phyloP scores from a whole-genome alignment of 2,113 vertebrate genomes.

The Baryphthengus martii region DNA sequence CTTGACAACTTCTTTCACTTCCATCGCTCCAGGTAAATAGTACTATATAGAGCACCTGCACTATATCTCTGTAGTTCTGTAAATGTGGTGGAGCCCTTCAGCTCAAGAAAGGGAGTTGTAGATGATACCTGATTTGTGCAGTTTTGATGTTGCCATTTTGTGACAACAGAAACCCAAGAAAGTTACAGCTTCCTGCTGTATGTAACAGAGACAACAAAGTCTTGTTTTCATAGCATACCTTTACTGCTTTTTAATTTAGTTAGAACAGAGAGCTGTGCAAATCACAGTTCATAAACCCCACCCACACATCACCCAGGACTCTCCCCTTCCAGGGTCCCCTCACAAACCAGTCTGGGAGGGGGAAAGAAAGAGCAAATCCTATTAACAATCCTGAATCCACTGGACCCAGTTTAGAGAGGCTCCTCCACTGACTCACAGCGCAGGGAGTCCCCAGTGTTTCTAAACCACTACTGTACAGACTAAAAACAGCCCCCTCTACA shows the following conservation, averaged over 20 bases:
- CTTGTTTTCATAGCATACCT: background rate
- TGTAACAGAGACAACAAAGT: background rate
- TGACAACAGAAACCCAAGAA: background rate
- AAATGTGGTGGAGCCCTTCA: background rate
- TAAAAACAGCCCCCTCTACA: background rate
- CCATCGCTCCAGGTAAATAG: background rate
- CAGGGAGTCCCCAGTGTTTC: background rate
- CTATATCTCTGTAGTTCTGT: background rate
- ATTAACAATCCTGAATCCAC: background rate
- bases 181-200: background rate
- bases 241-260: conserved; percentile 65
- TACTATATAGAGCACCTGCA: background rate
- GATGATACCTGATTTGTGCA: background rate
- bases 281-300: conserved; percentile 39
- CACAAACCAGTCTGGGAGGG: background rate
- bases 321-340: background rate
- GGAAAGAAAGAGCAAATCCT: conserved; percentile 3
- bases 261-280: conserved; percentile 27
- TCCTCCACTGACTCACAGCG: background rate
- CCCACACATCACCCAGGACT: background rate
- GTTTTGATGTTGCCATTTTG: background rate
- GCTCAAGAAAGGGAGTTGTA: background rate
- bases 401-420: background rate
- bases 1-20: background rate
- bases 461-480: background rate